Evolutionary conservation across 1,140 invertebrate genomes (phyloP), one percentile per base, ranked within the genome.

Genomic region (Trachymyrmex septentrionalis): DNA sequence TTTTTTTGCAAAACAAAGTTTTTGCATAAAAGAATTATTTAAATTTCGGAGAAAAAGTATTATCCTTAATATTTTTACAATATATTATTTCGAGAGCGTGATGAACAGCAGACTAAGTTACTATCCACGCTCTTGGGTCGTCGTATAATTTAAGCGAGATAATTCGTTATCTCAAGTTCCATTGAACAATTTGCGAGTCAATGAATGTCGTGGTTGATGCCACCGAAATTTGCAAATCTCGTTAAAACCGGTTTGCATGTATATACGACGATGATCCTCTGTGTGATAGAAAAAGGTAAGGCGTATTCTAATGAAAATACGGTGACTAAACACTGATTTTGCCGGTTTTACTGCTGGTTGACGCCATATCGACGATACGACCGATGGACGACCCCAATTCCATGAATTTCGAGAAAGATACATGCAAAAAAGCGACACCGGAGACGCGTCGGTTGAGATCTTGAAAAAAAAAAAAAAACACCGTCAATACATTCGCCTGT

Each of bases 131-230:
- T 34, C 21, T 73, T 16, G 19, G 7, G 30, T 10, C 10, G 30
- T 10, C 10, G 19, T 24, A 34, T 82, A 48, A 82, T 48, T 82
- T 72, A 14, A 19, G 2, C 24, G 9, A n/a, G 55, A 63, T 84
- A 61, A 84, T 64, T 67, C 63, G 48, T 80, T 67, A 38, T 84
- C 21, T 75, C 24, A 24, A 27, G 30, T 57, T 48, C 19, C 61
- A 76, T 85, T 67, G 82, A 85, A 66, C 30, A 48, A 77, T 85
- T 87, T 85, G 82, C 82, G 80, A 73, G 63, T 87, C 82, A 84
- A 84, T 84, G 80, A 84, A 84, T 85, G 3, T 55, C 61, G 21
- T 78, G 59, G 12, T 12, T 72, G 24, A 59, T 82, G 69, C 73
- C 82, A 50, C 82, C 57, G 44, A 85, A 59, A 85, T 66, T 85